phyloP scores from a whole-genome alignment of 2,888 invertebrate genomes.

The Amblyjoppa fuscipennis region DNA sequence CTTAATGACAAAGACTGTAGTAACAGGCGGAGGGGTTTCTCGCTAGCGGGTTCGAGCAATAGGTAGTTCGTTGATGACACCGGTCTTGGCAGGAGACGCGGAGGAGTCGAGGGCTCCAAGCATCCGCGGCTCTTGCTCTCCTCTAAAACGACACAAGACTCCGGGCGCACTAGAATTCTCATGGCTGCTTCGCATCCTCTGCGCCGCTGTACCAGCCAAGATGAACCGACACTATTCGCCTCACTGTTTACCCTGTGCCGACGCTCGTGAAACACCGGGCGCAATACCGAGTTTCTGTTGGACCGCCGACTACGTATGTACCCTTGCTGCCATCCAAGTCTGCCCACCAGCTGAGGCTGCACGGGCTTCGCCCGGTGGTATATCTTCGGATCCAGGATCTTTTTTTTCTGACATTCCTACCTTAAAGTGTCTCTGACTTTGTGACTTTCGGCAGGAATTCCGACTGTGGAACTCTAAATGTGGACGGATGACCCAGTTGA shows the following conservation, averaged over 20 bases:
- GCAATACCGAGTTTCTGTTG: conserved; percentile 38
- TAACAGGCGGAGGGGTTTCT: not conserved
- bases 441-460: not conserved
- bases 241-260: conserved; percentile 46
- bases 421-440: not conserved
- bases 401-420: not conserved
- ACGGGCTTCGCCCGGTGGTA: not conserved
- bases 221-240: conserved; percentile 6
- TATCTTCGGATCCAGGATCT: not conserved
- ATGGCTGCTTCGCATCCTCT: not conserved
- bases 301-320: not conserved
- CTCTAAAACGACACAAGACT: conserved; percentile 6
- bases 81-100: not conserved
- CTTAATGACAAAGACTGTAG: not conserved
- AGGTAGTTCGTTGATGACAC: conserved; percentile 2
- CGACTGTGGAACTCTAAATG: not conserved
- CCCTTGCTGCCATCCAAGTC: not conserved
- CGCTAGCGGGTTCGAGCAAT: not conserved
- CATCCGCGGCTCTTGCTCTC: conserved; percentile 5
- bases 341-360: not conserved
- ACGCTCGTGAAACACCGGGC: conserved; percentile 47
- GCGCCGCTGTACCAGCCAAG: not conserved
- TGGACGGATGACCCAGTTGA: not conserved
- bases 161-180: not conserved
- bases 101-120: not conserved